Evolutionary conservation across 37 sponge, comb jelly and placozoan genomes (phyloP), one percentile per base, ranked within the genome.

Genomic region (Bolinopsis microptera): DNA sequence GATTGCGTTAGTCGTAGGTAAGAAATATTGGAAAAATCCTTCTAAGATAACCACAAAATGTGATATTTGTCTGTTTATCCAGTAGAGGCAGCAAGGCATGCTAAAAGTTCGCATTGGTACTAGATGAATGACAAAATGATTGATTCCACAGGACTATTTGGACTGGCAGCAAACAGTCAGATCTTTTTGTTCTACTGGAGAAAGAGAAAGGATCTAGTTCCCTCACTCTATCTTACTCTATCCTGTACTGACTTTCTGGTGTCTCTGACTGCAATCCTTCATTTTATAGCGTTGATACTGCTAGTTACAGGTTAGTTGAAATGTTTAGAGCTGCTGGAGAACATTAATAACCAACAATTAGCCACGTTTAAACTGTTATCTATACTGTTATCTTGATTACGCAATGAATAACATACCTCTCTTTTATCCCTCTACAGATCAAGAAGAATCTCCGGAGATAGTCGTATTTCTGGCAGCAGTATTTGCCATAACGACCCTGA

Each of bases 111-210:
- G n/a, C n/a, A n/a, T n/a, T n/a, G n/a, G n/a, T n/a, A n/a, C n/a
- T n/a, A n/a, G n/a, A n/a, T n/a, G n/a, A n/a, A n/a, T n/a, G n/a
- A n/a, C n/a, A n/a, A n/a, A n/a, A n/a, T n/a, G n/a, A n/a, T n/a
- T n/a, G n/a, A n/a, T n/a, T 48, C 33, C 21, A 24, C 74, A 70
- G 74, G 74, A 3, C 25, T 70, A 70, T 70, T 70, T 26, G 74
- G 74, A 22, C 5, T 70, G 74, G 74, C 30, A n/a, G 74, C 74
- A 22, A 70, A 70, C 26, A 26, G 25, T 26, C 74, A 70, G 30
- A 70, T 70, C 74, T 28, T 70, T 70, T n/a, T 22, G 30, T 70
- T 70, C 74, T 70, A 70, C 74, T 70, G 74, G 74, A 26, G 28
- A 24, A 70, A 22, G 74, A 70, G 30, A 22, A 70, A 22, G 21